Conservation (phyloP, 2,113 vertebrate species). For the Tupaia chinensis region DNA sequence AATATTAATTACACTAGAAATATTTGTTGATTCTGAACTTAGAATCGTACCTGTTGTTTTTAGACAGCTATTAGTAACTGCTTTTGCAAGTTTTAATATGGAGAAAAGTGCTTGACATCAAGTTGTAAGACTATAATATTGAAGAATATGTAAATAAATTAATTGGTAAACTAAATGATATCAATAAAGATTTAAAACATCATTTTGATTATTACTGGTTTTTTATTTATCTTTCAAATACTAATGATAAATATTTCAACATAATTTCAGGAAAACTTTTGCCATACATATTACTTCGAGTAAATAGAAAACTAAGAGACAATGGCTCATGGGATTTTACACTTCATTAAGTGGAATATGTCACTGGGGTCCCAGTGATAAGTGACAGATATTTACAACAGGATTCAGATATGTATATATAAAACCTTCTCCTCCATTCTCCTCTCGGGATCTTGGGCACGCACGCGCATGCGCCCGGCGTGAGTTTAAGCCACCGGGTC, state of each 20-base stretch:
- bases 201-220: slow-evolving; percentile 54
- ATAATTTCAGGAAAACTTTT: slow-evolving; percentile 47
- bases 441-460: too few relatives aligned
- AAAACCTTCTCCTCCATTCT: too few relatives aligned
- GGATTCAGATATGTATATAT: not conserved
- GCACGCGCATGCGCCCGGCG: too few relatives aligned
- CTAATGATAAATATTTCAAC: slow-evolving; percentile 38
- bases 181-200: slow-evolving; percentile 80
- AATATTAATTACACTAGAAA: slow-evolving; percentile 56
- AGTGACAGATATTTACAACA: not conserved
- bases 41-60: slow-evolving; percentile 52
- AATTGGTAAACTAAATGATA: slow-evolving; percentile 43
- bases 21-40: slow-evolving; percentile 65
- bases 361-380: not conserved
- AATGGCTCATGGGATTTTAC: not conserved
- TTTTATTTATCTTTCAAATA: slow-evolving; percentile 59
- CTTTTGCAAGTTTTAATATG: slow-evolving; percentile 62
- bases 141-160: slow-evolving; percentile 60
- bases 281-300: not conserved
- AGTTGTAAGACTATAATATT: slow-evolving; percentile 45
- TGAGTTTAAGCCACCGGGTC: too few relatives aligned
- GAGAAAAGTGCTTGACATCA: slow-evolving; percentile 45
- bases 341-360: not conserved
- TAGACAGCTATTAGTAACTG: slow-evolving; percentile 30
- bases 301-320: slow-evolving; percentile 23